Evolutionary conservation across 2,113 vertebrate species (phyloP).

Genomic region (Ellobius talpinus): DNA sequence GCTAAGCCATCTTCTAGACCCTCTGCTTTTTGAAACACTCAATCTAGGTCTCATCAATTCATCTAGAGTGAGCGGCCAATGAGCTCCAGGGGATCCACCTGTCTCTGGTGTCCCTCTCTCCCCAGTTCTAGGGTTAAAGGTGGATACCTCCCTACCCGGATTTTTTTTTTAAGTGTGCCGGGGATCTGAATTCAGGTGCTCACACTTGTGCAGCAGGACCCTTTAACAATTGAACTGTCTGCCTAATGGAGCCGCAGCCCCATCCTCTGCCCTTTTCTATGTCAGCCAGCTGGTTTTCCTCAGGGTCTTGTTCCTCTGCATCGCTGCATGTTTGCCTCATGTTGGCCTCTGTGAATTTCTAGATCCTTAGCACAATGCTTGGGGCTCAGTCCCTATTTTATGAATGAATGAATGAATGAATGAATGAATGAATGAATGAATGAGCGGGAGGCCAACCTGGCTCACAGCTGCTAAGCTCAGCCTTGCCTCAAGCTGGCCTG

Average conservation of each 20-base stretch:
- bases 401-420: constrained; percentile 18
- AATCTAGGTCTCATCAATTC: no score
- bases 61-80: neutral
- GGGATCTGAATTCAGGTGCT: neutral
- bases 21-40: neutral
- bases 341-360: neutral
- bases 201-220: neutral
- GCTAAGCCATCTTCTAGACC: neutral
- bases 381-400: neutral
- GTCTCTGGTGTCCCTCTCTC: neutral
- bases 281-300: neutral
- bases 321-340: neutral
- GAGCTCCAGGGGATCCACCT: neutral
- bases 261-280: neutral
- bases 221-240: neutral
- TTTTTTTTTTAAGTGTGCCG: neutral
- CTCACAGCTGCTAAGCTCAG: neutral
- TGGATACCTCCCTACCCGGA: neutral
- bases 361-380: neutral
- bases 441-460: neutral
- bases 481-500: constrained; percentile 9
- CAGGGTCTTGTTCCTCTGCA: no score
- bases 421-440: constrained; percentile 50
- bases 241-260: neutral
- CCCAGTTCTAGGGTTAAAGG: neutral